Evolutionary conservation across 2,797 vertebrate species (phyloP).

Genomic region (Dipus sagitta): DNA sequence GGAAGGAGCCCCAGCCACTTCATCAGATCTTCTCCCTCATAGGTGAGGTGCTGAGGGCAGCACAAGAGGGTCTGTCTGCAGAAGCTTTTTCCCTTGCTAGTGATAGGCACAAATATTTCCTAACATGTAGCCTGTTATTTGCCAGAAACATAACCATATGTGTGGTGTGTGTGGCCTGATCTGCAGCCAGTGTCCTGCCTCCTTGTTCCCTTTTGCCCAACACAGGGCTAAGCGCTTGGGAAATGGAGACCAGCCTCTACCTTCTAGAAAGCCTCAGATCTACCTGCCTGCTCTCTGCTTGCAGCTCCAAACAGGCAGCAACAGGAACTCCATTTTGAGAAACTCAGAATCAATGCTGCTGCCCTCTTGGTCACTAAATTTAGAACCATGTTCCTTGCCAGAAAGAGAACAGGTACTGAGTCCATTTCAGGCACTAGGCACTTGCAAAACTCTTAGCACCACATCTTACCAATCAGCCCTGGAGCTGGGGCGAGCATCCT

Average conservation of each 20-base stretch:
- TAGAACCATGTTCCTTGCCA: background rate
- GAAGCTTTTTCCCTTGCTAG: background rate
- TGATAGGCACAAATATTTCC: background rate
- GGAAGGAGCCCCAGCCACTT: background rate
- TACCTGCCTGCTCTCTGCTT: background rate
- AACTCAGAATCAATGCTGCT: too few species aligned
- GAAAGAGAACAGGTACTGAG: background rate
- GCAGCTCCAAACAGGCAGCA: too few species aligned
- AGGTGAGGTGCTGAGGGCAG: background rate
- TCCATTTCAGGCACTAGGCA: background rate
- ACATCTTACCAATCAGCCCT: background rate
- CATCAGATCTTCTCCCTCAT: background rate
- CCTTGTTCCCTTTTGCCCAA: background rate
- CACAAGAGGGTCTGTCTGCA: background rate
- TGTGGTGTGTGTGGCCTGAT: background rate
- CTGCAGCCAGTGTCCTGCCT: background rate
- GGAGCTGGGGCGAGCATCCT: too few species aligned
- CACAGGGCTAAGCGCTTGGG: fast-evolving
- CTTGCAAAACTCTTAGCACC: background rate
- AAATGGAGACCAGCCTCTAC: background rate
- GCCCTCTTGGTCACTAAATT: background rate
- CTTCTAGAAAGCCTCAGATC: background rate
- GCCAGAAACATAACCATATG: background rate
- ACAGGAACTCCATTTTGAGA: too few species aligned
- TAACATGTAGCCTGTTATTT: background rate